Base-by-base conservation (phyloP, 2,888 invertebrate species). In the Drosophila austrosaltans region DNA sequence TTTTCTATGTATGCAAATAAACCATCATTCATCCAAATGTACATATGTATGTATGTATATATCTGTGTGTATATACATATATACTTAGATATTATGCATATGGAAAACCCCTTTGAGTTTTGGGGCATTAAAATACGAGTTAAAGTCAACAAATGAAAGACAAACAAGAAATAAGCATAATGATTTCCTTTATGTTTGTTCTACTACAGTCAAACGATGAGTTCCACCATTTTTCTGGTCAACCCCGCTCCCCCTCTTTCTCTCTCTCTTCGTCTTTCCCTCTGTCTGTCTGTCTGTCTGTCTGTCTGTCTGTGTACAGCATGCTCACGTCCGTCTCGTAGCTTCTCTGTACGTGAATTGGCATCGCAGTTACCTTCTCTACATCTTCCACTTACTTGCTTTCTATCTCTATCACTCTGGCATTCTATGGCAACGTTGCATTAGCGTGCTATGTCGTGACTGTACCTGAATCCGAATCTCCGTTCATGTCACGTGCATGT, bases 151-250 rank as follows among this genome's bases (percentile, higher is more conserved):
- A 69, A 66, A 69, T 67, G 44, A 72, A 77, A 77, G 68, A 66
- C 66, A 76, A 82, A 70, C 75, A 73, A 60, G 60, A 57, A 76
- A 78, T 72, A 82, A 82, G 76, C 81, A 81, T 76, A 80, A 79
- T 80, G 83, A 63, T 76, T 80, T 81, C 73, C 73, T 73, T 82
- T 76, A 72, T 80, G 78, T 80, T 75, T 81, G 59, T 71, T 69
- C 67, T 64, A 66, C 54, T 63, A 36, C n/a, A 63, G 54, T 61
- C 30, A 66, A 48, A 48, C 48, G 25, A 10, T 48, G 48, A 48
- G 48, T 25, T 48, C 48, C 48, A 25, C 22, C 8, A 25, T 10
- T 25, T 22, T 48, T 44, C 28, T 7, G 36, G 54, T 28, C 28
- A 36, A 28, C 12, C 44, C 44, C 44, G 6, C 30, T 2, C 1